Conservation (phyloP, 1,140 invertebrate species). For the Euschistus heros region DNA sequence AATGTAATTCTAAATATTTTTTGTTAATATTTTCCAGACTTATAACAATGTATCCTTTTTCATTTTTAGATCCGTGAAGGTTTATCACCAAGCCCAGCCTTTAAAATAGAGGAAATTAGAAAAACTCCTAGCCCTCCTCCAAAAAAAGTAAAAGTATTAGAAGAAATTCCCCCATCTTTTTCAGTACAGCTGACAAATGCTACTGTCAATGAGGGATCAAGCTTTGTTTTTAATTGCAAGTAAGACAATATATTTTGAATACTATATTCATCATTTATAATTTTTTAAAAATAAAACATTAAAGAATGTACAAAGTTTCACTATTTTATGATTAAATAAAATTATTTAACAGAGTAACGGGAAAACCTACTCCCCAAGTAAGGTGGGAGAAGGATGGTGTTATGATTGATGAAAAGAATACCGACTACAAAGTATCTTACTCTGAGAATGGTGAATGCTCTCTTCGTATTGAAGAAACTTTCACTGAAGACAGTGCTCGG, state of each 20-base stretch:
- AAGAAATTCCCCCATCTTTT: constrained; percentile 41
- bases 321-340: not conserved
- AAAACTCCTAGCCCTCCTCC: constrained; percentile 29
- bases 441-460: constrained; percentile 45
- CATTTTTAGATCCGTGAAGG: constrained; percentile 1
- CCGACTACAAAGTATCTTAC: constrained; percentile 48
- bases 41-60: not conserved
- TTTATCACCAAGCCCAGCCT: constrained; percentile 12
- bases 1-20: no score
- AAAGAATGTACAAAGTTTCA: not conserved
- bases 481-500: constrained; percentile 67
- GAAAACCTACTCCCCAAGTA: constrained; percentile 46
- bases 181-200: constrained; percentile 52
- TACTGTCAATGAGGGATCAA: constrained; percentile 60
- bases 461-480: constrained; percentile 65
- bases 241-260: constrained; percentile 27
- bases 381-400: constrained; percentile 62
- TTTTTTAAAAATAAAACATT: not conserved
- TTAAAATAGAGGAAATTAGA: constrained; percentile 15
- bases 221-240: constrained; percentile 52
- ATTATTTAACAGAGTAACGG: constrained; percentile 37
- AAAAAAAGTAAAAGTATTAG: constrained; percentile 33
- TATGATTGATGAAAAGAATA: constrained; percentile 50
- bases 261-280: not conserved
- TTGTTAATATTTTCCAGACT: not conserved